These are phyloP conservation scores for Tautogolabrus adspersus DNA, from an alignment of 2,113 vertebrate species.

Conservation along the genomic window DNA sequence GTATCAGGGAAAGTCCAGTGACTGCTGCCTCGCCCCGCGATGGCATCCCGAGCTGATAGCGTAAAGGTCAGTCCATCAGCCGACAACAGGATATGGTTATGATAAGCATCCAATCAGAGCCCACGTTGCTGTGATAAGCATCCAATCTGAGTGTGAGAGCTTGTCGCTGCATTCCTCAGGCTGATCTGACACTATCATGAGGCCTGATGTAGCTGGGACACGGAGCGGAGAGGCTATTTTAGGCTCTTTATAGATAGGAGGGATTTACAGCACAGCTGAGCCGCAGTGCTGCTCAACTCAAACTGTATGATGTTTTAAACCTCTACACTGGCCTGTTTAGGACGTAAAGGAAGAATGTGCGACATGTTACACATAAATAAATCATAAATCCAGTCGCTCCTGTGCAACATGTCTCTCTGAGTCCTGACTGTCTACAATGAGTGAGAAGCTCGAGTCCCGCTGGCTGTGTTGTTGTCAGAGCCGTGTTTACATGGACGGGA, in stretches of 20 bases:
- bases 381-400: too few relatives aligned
- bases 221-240: conserved; percentile 62
- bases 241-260: conserved; percentile 61
- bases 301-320: too few relatives aligned
- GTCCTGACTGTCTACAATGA: too few relatives aligned
- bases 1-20: conserved; percentile 15
- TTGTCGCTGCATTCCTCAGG: conserved; percentile 68
- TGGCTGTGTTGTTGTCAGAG: too few relatives aligned
- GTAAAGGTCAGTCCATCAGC: conserved; percentile 69
- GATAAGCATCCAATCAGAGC: conserved; percentile 74
- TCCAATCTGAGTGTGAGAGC: conserved; percentile 74
- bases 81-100: conserved; percentile 30
- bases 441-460: too few relatives aligned
- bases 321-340: too few relatives aligned
- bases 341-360: too few relatives aligned
- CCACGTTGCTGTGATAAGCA: conserved; percentile 58
- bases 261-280: conserved; percentile 18
- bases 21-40: conserved; percentile 20
- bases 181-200: conserved; percentile 68
- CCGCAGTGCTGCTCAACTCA: conserved; percentile 5
- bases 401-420: too few relatives aligned
- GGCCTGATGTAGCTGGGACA: conserved; percentile 50
- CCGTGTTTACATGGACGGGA: too few relatives aligned
- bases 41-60: conserved; percentile 66
- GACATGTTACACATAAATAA: too few relatives aligned